phyloP scores from a whole-genome alignment of 2,113 vertebrate genomes.

The Phylloscopus trochiloides region DNA sequence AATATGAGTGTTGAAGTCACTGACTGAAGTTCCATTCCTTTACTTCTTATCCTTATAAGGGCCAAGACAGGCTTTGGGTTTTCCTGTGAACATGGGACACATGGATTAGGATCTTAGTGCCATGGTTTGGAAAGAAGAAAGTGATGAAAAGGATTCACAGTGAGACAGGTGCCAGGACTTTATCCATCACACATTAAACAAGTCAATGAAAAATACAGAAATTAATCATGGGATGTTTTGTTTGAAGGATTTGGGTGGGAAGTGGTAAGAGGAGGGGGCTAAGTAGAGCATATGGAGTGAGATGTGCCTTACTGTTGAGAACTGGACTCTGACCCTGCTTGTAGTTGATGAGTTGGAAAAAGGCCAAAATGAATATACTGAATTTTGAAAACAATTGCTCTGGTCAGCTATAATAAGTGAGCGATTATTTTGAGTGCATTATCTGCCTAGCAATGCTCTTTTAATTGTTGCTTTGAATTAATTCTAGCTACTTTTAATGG shows the following conservation, averaged over 20 bases:
- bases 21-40: background rate
- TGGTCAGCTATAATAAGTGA: background rate
- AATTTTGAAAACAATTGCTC: background rate
- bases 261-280: background rate
- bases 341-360: background rate
- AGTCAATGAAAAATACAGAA: background rate
- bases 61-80: background rate
- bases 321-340: background rate
- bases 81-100: background rate
- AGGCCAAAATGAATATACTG: background rate
- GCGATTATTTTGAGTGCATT: background rate
- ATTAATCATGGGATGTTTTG: background rate
- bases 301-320: background rate
- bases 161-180: background rate
- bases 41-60: background rate
- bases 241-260: background rate
- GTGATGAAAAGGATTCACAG: background rate
- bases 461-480: constrained; percentile 2
- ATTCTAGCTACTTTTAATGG: background rate
- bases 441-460: background rate
- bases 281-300: background rate
- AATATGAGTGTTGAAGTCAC: background rate
- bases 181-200: background rate
- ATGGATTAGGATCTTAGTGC: background rate
- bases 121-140: background rate